Evolutionary conservation across 2,888 invertebrate genomes (phyloP), one percentile per base, ranked within the genome.

Genomic region (Ferrisia virgata): DNA sequence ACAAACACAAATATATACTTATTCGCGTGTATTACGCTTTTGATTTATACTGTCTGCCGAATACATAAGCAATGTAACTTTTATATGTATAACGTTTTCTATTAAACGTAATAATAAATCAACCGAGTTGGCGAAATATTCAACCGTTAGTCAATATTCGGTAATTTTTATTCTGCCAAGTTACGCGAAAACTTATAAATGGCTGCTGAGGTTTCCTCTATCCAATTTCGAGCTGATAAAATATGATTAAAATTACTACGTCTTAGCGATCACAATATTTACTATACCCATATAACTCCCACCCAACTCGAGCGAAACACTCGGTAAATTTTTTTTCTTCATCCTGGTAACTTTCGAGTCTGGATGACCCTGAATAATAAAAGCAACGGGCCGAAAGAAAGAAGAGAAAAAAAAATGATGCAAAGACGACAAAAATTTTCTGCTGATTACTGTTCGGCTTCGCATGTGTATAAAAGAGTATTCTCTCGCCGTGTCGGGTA

Each of bases 11-110:
- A 72, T 72, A 33, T n/a, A 9, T 15, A 31, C 15, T 31, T n/a
- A n/a, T n/a, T 11, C 33, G 33, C n/a, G n/a, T n/a, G n/a, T n/a
- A n/a, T n/a, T n/a, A n/a, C n/a, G n/a, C n/a, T n/a, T 33, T 33
- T 72, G 72, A 72, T 72, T 72, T 72, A 72, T 72, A 72, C 33
- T 9, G 72, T 72, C 72, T 72, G 33, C n/a, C 15, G n/a, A 72
- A 72, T 72, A 72, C 33, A 25, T 33, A 72, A n/a, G n/a, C 33
- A 33, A n/a, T 33, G 72, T 33, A 72, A 72, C 72, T 72, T 72
- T 64, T 64, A 64, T n/a, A n/a, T n/a, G n/a, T n/a, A n/a, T n/a
- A 72, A 33, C 25, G 15, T 33, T 72, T 72, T 72, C 72, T 72
- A 33, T 72, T 72, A 72, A 72, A 22, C 33, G 15, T 13, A 33